Evolutionary conservation across 2,888 invertebrate genomes (phyloP).

Genomic region (Diaperis boleti): DNA sequence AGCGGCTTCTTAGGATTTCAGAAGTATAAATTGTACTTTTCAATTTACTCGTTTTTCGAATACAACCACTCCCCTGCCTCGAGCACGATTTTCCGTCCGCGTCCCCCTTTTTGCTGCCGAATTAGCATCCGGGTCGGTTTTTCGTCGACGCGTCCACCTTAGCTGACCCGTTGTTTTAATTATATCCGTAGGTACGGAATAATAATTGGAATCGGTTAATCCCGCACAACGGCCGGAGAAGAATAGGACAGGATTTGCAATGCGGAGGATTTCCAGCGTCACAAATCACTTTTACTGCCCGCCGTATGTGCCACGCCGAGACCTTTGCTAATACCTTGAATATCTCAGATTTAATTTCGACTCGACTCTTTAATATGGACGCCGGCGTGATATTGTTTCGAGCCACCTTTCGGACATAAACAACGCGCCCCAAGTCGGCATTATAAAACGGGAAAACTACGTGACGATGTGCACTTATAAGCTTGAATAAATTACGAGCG

Average conservation of each 20-base stretch:
- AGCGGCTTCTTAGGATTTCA: no score
- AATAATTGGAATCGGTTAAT: slow-evolving; percentile 64
- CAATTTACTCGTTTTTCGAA: no score
- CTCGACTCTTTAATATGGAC: slow-evolving; percentile 60
- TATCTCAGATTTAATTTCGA: slow-evolving; percentile 63
- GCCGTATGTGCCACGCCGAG: slow-evolving; percentile 54
- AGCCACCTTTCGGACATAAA: slow-evolving; percentile 37
- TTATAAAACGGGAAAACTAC: slow-evolving; percentile 21
- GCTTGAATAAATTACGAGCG: slow-evolving; percentile 28
- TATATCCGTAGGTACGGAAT: slow-evolving; percentile 62
- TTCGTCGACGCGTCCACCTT: slow-evolving; percentile 50
- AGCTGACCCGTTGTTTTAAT: slow-evolving; percentile 59
- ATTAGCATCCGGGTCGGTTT: slow-evolving; percentile 35
- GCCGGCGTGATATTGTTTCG: slow-evolving; percentile 36
- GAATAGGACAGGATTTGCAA: slow-evolving; percentile 66
- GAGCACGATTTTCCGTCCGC: neutral
- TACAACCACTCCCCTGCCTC: no score
- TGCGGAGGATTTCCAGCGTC: slow-evolving; percentile 65
- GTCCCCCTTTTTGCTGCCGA: slow-evolving; percentile 34
- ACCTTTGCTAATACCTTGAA: slow-evolving; percentile 60
- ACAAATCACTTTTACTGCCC: slow-evolving; percentile 68
- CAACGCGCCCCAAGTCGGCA: slow-evolving; percentile 9
- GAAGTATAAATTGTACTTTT: no score
- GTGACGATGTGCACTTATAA: slow-evolving; percentile 30
- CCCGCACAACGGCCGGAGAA: slow-evolving; percentile 58